Conservation (phyloP, 2,113 vertebrate species). For the Nycticorax nycticorax region DNA sequence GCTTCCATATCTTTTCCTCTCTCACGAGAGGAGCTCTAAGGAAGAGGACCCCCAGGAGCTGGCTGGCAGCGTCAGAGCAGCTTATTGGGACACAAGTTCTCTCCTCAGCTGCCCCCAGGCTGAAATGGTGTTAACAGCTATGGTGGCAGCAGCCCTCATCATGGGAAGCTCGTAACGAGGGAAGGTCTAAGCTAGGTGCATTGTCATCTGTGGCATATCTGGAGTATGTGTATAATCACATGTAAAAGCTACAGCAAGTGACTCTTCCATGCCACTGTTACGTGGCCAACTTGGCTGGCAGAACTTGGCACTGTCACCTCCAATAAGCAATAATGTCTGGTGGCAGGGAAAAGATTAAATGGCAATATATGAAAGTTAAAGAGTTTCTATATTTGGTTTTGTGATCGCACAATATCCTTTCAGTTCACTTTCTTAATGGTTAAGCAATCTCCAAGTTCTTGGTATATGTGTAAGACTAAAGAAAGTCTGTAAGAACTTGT, state of each 20-base stretch:
- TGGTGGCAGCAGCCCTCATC: neutral
- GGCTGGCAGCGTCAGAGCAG: neutral
- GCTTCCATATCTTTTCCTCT: neutral
- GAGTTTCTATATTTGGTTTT: neutral
- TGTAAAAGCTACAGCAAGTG: neutral
- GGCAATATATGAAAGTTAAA: neutral
- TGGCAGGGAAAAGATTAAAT: neutral
- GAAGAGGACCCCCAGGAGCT: neutral
- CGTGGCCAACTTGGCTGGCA: neutral
- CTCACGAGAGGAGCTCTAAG: neutral
- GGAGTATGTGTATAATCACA: neutral
- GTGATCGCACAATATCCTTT: neutral
- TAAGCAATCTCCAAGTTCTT: neutral
- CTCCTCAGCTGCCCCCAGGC: neutral
- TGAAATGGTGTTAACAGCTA: neutral
- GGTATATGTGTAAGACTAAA: neutral
- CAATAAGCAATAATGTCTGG: neutral
- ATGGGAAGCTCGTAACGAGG: neutral
- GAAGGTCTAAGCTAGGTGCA: neutral
- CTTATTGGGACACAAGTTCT: neutral
- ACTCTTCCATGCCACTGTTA: neutral
- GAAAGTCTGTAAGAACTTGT: neutral
- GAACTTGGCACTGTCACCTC: neutral
- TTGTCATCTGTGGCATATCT: neutral
- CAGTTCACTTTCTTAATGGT: neutral